Conservation (phyloP, 2,888 invertebrate species). For the Pharmacophagus antenor region DNA sequence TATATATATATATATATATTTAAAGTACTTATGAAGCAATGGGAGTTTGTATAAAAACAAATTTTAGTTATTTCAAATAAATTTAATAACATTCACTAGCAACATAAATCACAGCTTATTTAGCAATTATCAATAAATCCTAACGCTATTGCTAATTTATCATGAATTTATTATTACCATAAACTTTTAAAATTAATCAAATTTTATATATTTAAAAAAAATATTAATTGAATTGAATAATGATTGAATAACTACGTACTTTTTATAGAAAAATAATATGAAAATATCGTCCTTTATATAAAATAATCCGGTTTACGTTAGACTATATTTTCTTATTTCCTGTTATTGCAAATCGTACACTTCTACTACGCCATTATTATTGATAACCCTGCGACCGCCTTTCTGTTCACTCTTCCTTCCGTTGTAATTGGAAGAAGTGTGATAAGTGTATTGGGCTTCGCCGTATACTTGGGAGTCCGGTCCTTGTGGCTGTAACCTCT, state of each 20-base stretch:
- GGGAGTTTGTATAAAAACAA: background rate
- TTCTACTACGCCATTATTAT: slow-evolving; percentile 86
- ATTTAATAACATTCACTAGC: slow-evolving; percentile 15
- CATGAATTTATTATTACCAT: too few species aligned
- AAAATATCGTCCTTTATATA: background rate
- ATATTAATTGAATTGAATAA: too few species aligned
- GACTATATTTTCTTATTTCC: background rate
- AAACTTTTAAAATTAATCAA: too few species aligned
- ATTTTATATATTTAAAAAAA: too few species aligned
- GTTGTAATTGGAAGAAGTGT: slow-evolving; percentile 78
- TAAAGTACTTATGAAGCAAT: too few species aligned
- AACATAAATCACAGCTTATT: slow-evolving; percentile 25
- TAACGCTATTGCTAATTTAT: background rate
- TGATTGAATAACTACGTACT: background rate
- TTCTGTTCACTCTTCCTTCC: slow-evolving; percentile 82
- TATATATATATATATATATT: too few species aligned
- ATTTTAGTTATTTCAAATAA: slow-evolving; percentile 4
- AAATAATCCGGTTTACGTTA: background rate
- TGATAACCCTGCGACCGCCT: slow-evolving; percentile 83
- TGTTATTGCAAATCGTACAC: slow-evolving; percentile 64
- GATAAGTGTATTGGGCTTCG: slow-evolving; percentile 83
- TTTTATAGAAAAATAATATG: background rate
- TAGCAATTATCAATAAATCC: slow-evolving; percentile 1
- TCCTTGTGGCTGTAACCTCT: slow-evolving; percentile 17
- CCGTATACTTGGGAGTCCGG: slow-evolving; percentile 64